Evolutionary conservation across 1,140 invertebrate species (phyloP).

Genomic region (Argopecten irradians): DNA sequence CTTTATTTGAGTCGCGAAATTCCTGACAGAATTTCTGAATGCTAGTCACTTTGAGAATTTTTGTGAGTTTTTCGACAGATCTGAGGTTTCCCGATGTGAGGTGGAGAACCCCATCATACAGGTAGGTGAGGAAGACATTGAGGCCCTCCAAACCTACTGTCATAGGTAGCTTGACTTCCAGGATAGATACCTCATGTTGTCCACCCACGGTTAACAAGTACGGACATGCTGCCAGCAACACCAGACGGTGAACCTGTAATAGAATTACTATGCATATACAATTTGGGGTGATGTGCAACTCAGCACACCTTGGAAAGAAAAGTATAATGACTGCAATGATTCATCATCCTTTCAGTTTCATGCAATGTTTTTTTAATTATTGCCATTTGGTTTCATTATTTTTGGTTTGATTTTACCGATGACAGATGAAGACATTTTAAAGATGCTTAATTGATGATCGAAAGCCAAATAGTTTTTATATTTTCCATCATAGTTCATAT

Average conservation of each 20-base stretch:
- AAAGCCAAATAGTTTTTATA: too few relatives aligned
- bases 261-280: neutral
- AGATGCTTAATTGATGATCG: too few relatives aligned
- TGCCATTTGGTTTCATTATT: too few relatives aligned
- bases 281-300: too few relatives aligned
- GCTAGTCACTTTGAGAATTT: neutral
- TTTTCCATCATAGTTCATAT: too few relatives aligned
- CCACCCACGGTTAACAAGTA: neutral
- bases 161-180: neutral
- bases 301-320: too few relatives aligned
- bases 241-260: neutral
- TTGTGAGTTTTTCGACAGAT: neutral
- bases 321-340: too few relatives aligned
- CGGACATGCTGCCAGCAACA: neutral
- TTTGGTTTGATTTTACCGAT: too few relatives aligned
- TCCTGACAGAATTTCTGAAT: slow-evolving; percentile 16
- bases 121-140: slow-evolving; percentile 4
- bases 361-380: too few relatives aligned
- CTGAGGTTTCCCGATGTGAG: neutral
- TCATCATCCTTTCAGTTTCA: too few relatives aligned
- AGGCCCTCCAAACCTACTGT: neutral
- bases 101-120: neutral
- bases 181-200: neutral
- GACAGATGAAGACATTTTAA: too few relatives aligned
- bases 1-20: neutral